A percentile compares a stretch with the other conserved stretches of the same genome.
Conservation (phyloP, 2,113 vertebrate genomes). For the Ceuthmochares aereus region DNA sequence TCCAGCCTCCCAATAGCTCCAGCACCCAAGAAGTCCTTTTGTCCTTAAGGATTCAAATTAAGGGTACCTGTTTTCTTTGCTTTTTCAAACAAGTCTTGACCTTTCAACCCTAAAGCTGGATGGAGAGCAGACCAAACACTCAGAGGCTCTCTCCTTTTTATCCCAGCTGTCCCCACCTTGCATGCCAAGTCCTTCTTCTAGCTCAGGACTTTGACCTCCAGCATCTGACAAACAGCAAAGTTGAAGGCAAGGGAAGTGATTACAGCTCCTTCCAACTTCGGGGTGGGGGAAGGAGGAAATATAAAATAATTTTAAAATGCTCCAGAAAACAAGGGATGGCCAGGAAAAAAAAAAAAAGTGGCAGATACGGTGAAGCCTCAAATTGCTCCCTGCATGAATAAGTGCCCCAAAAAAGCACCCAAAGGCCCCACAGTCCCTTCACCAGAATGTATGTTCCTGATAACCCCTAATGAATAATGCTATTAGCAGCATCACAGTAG, state of each 20-base stretch:
- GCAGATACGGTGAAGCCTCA: background rate
- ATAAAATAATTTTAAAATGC: background rate
- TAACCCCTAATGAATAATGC: fast-evolving
- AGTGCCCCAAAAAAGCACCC: background rate
- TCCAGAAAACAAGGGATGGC: conserved; percentile 52
- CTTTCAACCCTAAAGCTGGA: conserved; percentile 32
- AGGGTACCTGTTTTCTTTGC: background rate
- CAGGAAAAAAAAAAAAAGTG: conserved; percentile 40
- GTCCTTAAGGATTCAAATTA: background rate
- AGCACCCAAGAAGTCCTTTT: background rate
- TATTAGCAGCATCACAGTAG: fast-evolving
- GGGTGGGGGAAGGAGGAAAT: background rate
- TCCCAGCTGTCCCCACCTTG: conserved; percentile 82
- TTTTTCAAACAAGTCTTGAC: conserved; percentile 11
- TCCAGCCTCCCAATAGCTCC: background rate
- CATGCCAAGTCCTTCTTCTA: conserved; percentile 73
- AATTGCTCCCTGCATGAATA: background rate
- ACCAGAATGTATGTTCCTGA: background rate
- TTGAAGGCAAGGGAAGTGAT: conserved; percentile 68
- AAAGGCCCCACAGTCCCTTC: fast-evolving
- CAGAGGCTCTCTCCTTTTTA: conserved; percentile 66
- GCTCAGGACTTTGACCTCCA: conserved; percentile 80
- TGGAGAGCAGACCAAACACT: conserved; percentile 53
- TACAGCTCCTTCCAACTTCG: conserved; percentile 52
- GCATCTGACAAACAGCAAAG: conserved; percentile 74